Evolutionary conservation across 1,140 invertebrate genomes (phyloP), one percentile per base, ranked within the genome.

Genomic region (Anagrus nilaparvatae): DNA sequence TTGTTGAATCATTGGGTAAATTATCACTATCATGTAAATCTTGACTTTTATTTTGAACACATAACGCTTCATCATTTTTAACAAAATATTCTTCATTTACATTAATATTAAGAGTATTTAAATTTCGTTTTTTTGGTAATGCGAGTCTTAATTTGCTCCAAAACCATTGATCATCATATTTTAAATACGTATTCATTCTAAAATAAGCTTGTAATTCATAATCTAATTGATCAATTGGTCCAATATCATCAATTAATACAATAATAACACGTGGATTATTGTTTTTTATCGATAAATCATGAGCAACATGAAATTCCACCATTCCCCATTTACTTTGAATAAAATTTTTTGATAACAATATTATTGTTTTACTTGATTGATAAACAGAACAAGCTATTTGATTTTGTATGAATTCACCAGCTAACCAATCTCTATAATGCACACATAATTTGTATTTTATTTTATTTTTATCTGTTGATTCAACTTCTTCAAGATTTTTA

Each of bases 101-200:
- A n/a, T n/a, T n/a, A n/a, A n/a, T n/a, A n/a, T n/a, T n/a, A n/a
- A n/a, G n/a, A n/a, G n/a, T n/a, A n/a, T n/a, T n/a, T n/a, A n/a
- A n/a, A n/a, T n/a, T n/a, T n/a, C n/a, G 29, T 55, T 61, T n/a
- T 51, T 76, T 74, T 0, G 78, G 78, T 59, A 87, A 55, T 1
- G 82, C 84, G 51, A 82, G 88, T 19, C 73, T 68, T 14, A 93
- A 58, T 60, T 85, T 88, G 30, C 87, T 75, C 85, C 86, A 92
- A 55, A 94, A 93, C 75, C 79, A 80, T 5, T 79, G 79, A 56
- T 91, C 85, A n/a, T 78, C 37, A 81, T 79, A 86, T 51, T 84
- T 75, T 1, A 94, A 70, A 53, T 91, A 94, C 0, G 90, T 93
- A 59, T 91, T 92, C 53, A 81, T 86, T n/a, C 75, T 75, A 0